Percentiles rank a stretch among this genome's conserved stretches.
phyloP scores from a whole-genome alignment of 2,888 invertebrate genomes.

The Callosobruchus maculatus region DNA sequence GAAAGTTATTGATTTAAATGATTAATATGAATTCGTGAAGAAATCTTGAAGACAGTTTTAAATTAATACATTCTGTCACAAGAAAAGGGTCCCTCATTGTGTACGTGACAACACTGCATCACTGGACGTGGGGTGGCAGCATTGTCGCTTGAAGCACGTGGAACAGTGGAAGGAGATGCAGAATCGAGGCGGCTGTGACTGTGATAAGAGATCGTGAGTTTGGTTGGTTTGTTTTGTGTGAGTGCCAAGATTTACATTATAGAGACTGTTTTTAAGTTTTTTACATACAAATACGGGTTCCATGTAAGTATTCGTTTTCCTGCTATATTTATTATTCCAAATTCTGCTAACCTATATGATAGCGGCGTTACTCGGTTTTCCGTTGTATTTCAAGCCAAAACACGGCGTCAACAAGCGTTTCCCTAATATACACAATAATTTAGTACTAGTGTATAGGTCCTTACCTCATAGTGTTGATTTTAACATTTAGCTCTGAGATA shows the following conservation, averaged over 20 bases:
- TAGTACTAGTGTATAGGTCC: neutral
- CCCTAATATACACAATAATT: neutral
- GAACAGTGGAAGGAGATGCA: conserved; percentile 16
- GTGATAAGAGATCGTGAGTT: neutral
- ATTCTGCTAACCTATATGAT: neutral
- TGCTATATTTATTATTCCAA: neutral
- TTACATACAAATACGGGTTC: neutral
- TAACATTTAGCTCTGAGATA: neutral
- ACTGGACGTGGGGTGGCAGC: conserved; percentile 33
- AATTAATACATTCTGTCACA: too few relatives aligned
- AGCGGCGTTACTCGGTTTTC: neutral
- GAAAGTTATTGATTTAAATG: too few relatives aligned
- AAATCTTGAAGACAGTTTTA: too few relatives aligned
- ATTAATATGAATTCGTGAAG: too few relatives aligned
- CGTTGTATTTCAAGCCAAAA: neutral
- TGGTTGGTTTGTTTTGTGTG: neutral
- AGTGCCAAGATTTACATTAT: neutral
- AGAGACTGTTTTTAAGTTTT: neutral
- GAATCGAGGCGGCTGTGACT: conserved; percentile 31
- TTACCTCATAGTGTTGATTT: neutral
- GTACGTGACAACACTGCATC: neutral
- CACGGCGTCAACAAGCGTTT: neutral
- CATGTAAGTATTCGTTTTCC: neutral
- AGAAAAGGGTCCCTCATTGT: neutral
- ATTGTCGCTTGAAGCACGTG: conserved; percentile 44